Conservation (phyloP, 1,140 invertebrate genomes). For the Proales similis region DNA sequence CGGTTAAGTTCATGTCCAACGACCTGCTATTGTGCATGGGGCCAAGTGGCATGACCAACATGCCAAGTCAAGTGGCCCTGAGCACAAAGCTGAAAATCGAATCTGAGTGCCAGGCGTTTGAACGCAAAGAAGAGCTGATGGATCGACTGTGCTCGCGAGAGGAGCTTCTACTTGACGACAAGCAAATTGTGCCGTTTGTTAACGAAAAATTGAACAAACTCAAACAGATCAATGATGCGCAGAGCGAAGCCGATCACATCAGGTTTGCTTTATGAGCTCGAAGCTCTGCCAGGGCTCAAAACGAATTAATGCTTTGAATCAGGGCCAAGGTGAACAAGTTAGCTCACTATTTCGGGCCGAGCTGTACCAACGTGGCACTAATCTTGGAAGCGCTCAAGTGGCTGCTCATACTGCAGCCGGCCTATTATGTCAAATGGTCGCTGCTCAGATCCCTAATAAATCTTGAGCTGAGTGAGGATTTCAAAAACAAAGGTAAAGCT, state of each 20-base stretch:
- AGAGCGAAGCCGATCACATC: conserved; percentile 21
- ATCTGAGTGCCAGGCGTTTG: not conserved
- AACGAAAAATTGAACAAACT: conserved; percentile 16
- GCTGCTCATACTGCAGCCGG: conserved; percentile 1
- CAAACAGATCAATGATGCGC: conserved; percentile 22
- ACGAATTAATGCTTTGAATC: conserved; percentile 14
- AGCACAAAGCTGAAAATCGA: not conserved
- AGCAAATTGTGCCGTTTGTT: conserved; percentile 15
- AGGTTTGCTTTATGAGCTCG: not conserved
- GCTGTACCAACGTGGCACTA: not conserved
- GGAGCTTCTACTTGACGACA: conserved; percentile 21
- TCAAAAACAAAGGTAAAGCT: not conserved
- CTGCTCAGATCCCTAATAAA: conserved; percentile 1
- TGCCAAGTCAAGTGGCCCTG: not conserved
- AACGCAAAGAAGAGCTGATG: conserved; percentile 10
- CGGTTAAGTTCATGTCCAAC: not conserved
- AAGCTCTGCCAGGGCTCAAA: not conserved
- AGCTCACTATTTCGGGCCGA: no score
- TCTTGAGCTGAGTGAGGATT: not conserved
- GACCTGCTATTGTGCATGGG: conserved; percentile 20
- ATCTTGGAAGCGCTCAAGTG: conserved; percentile 11
- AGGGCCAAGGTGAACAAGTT: not conserved
- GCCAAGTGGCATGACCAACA: conserved; percentile 8
- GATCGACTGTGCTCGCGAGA: conserved; percentile 19
- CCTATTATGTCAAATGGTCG: conserved; percentile 28